Conservation (phyloP, 2,888 invertebrate genomes). For the Nymphalis polychloros region DNA sequence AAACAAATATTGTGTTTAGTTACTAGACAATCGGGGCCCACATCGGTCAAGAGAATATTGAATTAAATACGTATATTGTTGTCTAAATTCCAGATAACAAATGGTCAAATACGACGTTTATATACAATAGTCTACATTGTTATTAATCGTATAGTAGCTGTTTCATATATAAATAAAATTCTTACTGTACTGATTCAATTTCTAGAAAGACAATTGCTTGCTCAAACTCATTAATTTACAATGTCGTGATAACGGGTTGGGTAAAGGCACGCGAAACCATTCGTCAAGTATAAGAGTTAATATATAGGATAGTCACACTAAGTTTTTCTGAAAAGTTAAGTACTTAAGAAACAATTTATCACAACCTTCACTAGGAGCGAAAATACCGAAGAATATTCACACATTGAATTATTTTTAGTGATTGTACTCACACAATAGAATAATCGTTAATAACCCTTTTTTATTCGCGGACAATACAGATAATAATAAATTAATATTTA, state of each 20-base stretch:
- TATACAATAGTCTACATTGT: too few species aligned
- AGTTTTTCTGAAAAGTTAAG: slow-evolving; percentile 34
- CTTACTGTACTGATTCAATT: not conserved
- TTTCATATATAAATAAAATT: too few species aligned
- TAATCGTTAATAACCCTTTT: slow-evolving; percentile 2
- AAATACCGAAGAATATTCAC: slow-evolving; percentile 26
- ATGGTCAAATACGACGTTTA: too few species aligned
- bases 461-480: slow-evolving; percentile 17
- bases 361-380: slow-evolving; percentile 25
- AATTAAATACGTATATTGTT: too few species aligned
- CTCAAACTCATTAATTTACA: slow-evolving; percentile 4
- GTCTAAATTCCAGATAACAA: too few species aligned
- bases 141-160: too few species aligned
- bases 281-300: slow-evolving; percentile 25
- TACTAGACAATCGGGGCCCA: too few species aligned
- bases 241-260: slow-evolving; percentile 12
- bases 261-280: slow-evolving; percentile 17
- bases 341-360: slow-evolving; percentile 36
- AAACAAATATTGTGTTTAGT: too few species aligned
- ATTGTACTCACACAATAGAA: slow-evolving; percentile 25
- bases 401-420: not conserved
- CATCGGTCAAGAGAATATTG: too few species aligned
- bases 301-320: slow-evolving; percentile 33
- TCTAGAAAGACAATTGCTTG: not conserved
- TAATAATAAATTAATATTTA: not conserved